Percentiles rank a stretch among this genome's conserved stretches.
Conservation (phyloP, 2,888 invertebrate genomes). For the Hedya salicella region DNA sequence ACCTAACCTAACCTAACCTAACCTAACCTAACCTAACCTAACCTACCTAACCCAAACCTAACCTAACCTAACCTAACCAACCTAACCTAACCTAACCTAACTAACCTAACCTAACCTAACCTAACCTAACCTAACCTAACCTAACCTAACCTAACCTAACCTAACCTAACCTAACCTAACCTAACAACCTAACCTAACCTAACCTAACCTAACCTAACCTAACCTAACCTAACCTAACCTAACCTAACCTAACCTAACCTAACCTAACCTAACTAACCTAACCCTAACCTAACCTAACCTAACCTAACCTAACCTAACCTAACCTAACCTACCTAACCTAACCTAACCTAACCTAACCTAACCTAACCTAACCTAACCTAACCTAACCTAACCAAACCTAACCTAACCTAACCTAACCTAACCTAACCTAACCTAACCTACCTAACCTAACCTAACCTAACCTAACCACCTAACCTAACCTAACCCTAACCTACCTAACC, state of each 20-base stretch:
- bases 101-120: too few relatives aligned
- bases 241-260: slow-evolving; percentile 4
- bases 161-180: too few relatives aligned
- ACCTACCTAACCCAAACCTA: too few relatives aligned
- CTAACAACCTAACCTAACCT: too few relatives aligned
- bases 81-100: too few relatives aligned
- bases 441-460: slow-evolving; percentile 48
- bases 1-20: too few relatives aligned
- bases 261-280: slow-evolving; percentile 42
- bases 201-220: too few relatives aligned
- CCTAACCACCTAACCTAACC: slow-evolving; percentile 45
- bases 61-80: too few relatives aligned
- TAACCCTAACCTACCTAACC: slow-evolving; percentile 48
- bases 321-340: slow-evolving; percentile 42
- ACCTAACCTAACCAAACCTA: slow-evolving; percentile 49
- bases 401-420: slow-evolving; percentile 45
- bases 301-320: slow-evolving; percentile 32
- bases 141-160: too few relatives aligned
- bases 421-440: slow-evolving; percentile 41
- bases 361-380: slow-evolving; percentile 45
- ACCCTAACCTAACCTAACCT: slow-evolving; percentile 44
- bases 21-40: too few relatives aligned
- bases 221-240: too few relatives aligned
- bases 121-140: too few relatives aligned
- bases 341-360: slow-evolving; percentile 44